Percentiles rank a stretch among this genome's conserved stretches.
Evolutionary conservation across 2,113 vertebrate genomes (phyloP).

Genomic region (Melospiza melodia): DNA sequence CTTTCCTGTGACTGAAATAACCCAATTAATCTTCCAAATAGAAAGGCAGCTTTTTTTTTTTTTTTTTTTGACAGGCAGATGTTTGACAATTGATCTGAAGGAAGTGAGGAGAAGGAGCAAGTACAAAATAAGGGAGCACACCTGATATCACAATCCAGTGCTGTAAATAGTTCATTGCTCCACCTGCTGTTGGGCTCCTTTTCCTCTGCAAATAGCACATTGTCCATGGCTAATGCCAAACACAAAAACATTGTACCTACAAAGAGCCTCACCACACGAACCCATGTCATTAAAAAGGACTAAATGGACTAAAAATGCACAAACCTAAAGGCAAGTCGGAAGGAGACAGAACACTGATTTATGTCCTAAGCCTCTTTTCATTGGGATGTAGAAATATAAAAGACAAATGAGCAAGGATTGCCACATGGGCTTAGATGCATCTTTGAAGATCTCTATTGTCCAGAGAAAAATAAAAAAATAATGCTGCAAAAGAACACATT

Average conservation of each 20-base stretch:
- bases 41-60: background rate
- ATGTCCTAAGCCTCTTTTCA: conserved; percentile 26
- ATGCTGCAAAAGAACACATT: background rate
- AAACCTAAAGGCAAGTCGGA: background rate
- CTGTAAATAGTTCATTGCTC: conserved; percentile 34
- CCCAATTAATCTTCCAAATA: conserved; percentile 34
- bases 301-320: background rate
- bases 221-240: background rate
- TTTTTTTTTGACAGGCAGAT: background rate
- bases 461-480: conserved; percentile 5
- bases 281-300: background rate
- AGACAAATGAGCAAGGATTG: background rate
- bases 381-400: background rate
- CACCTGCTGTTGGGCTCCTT: conserved; percentile 44
- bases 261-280: background rate
- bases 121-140: background rate
- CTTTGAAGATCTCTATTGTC: conserved; percentile 22
- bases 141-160: background rate
- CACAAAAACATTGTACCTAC: background rate
- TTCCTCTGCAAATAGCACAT: background rate
- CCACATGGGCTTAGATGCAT: background rate
- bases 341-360: background rate
- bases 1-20: conserved; percentile 27
- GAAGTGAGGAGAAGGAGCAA: background rate
- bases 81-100: conserved; percentile 22